phyloP scores from a whole-genome alignment of 2,797 vertebrate genomes.

The Megalops cyprinoides region DNA sequence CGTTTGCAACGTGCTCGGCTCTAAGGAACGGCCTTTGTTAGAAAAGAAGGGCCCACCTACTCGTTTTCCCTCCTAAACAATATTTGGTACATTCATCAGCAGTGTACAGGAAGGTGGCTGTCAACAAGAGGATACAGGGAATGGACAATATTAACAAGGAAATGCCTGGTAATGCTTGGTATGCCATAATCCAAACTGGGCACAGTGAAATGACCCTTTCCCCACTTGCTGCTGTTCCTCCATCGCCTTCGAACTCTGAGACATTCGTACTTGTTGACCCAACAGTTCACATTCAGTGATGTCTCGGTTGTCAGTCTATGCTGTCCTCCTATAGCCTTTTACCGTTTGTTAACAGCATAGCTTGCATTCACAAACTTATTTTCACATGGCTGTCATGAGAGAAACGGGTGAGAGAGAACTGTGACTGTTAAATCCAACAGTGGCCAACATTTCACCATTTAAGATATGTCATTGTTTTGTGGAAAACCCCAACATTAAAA shows the following conservation, averaged over 20 bases:
- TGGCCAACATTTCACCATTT: neutral
- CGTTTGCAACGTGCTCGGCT: neutral
- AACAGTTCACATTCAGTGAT: neutral
- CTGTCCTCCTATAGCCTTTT: neutral
- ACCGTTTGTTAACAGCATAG: neutral
- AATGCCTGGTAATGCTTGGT: slow-evolving; percentile 26
- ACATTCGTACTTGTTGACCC: neutral
- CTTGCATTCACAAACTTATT: neutral
- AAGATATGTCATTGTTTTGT: neutral
- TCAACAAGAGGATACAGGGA: neutral
- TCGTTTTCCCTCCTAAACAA: neutral
- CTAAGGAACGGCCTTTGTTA: slow-evolving; percentile 1
- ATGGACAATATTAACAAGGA: slow-evolving; percentile 16
- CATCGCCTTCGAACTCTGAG: too few species aligned
- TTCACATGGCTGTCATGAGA: neutral
- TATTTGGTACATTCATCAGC: neutral
- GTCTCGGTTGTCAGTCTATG: neutral
- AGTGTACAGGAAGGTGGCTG: neutral
- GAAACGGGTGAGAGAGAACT: neutral
- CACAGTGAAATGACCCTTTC: neutral
- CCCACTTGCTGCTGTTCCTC: neutral
- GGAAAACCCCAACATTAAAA: slow-evolving; percentile 41
- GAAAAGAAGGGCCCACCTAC: slow-evolving; percentile 1
- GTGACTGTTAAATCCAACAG: too few species aligned
- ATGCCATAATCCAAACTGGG: neutral